Evolutionary conservation across 2,113 vertebrate species (phyloP), one percentile per base, ranked within the genome.

Genomic region (Grantiella picta): DNA sequence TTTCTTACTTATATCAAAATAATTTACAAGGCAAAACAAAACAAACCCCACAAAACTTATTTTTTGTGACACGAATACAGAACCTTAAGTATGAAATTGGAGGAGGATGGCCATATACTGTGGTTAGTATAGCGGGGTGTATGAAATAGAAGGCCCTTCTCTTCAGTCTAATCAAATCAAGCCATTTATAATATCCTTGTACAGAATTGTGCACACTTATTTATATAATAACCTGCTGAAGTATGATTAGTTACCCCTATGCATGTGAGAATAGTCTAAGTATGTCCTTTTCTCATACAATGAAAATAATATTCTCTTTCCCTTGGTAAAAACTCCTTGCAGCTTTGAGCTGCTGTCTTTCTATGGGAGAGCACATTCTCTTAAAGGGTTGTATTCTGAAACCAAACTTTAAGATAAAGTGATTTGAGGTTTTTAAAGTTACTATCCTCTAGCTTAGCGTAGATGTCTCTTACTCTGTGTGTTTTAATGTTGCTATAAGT

Each of bases 401-500:
- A 78, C 19, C 50, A 82, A 77, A 86, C 35, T 92, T 91, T 24
- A 94, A 75, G 36, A 25, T 69, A 47, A 79, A 92, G 40, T 35
- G 22, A 56, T 77, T 66, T 57, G 78, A 61, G 75, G 5, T 64
- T 83, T 86, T 93, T 83, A 52, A 72, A 33, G 42, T 78, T 96
- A 94, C 80, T 95, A 53, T 87, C 86, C 22, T 92, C 50, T 70
- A 89, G 69, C 72, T 68, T 70, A 49, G 16, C 0, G 1, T 68
- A 50, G 65, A 70, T 60, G 47, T 71, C 38, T 87, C 47, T 57
- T 54, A 75, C 42, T 95, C 69, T 92, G 44, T 95, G 40, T 82
- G 71, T 95, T 93, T 92, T 96, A 76, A 25, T 66, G 61, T 93
- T 95, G 64, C 81, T 95, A 1, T 65, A 66, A 96, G 91, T 95